These are phyloP conservation scores for Aproaerema taeniolella DNA, from an alignment of 2,888 invertebrate species.

Conservation along the genomic window DNA sequence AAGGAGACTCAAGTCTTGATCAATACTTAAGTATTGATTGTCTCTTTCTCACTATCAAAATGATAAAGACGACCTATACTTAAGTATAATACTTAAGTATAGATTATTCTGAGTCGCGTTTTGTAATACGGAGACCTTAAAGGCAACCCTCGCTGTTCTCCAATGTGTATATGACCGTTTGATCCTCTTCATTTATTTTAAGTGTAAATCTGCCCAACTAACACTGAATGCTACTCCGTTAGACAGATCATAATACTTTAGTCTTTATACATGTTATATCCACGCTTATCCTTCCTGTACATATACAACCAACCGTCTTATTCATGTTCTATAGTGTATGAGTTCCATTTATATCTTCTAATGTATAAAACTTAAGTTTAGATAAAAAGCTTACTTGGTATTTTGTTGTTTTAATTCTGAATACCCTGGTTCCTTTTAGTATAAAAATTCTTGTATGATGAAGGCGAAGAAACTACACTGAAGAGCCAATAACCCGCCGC, in stretches of 20 bases:
- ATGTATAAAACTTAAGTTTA: slow-evolving; percentile 63
- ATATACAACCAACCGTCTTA: slow-evolving; percentile 41
- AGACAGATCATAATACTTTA: too few relatives aligned
- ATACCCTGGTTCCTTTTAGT: slow-evolving; percentile 4
- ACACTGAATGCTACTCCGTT: too few relatives aligned
- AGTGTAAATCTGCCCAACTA: slow-evolving; percentile 56
- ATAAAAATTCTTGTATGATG: neutral
- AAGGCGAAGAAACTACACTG: too few relatives aligned
- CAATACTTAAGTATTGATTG: too few relatives aligned
- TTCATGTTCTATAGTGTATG: slow-evolving; percentile 50
- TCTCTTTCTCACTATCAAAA: too few relatives aligned
- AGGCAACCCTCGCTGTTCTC: neutral
- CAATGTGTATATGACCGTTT: slow-evolving; percentile 7
- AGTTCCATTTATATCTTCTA: slow-evolving; percentile 56
- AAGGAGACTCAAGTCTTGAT: too few relatives aligned
- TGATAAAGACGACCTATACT: too few relatives aligned
- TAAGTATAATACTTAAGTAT: too few relatives aligned
- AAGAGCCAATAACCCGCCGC: too few relatives aligned
- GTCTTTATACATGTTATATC: too few relatives aligned
- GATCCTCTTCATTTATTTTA: slow-evolving; percentile 12
- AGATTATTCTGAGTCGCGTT: neutral
- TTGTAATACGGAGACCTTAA: neutral
- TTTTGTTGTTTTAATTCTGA: slow-evolving; percentile 42
- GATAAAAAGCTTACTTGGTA: slow-evolving; percentile 69
- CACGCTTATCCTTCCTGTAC: too few relatives aligned